A percentile compares a stretch with the other conserved stretches of the same genome.
phyloP scores from a whole-genome alignment of 2,888 invertebrate species.

The Trichopoda pennipes region DNA sequence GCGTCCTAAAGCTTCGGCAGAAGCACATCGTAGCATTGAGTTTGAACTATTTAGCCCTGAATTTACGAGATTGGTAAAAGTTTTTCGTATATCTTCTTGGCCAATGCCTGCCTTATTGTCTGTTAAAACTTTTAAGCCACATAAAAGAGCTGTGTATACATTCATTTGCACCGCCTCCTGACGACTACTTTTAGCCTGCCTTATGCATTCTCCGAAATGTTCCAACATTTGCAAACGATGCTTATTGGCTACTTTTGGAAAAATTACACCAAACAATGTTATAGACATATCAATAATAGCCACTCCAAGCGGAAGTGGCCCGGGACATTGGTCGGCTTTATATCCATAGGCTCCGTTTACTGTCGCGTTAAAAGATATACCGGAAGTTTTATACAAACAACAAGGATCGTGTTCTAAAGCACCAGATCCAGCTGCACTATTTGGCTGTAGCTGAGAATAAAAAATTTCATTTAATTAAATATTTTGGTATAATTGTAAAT shows the following conservation, averaged over 20 bases:
- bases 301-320: constrained; percentile 95
- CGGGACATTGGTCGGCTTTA: constrained; percentile 83
- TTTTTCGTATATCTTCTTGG: constrained; percentile 94
- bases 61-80: constrained; percentile 90
- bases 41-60: constrained; percentile 89
- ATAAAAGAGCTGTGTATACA: constrained; percentile 94
- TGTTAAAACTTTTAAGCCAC: constrained; percentile 92
- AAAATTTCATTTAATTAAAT: not conserved
- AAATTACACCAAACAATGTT: constrained; percentile 94
- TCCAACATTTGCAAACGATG: constrained; percentile 98
- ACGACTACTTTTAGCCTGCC: constrained; percentile 93
- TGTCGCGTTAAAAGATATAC: constrained; percentile 75
- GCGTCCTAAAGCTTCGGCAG: constrained; percentile 96
- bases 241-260: constrained; percentile 96
- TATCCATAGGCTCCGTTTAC: constrained; percentile 72
- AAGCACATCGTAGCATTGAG: constrained; percentile 93
- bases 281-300: constrained; percentile 98
- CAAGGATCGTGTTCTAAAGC: constrained; percentile 98
- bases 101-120: constrained; percentile 93
- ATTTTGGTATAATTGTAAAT: not conserved
- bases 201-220: constrained; percentile 97
- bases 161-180: constrained; percentile 98
- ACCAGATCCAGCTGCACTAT: constrained; percentile 97
- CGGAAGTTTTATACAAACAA: constrained; percentile 87
- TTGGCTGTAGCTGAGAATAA: constrained; percentile 90